Evolutionary conservation across 2,888 invertebrate genomes (phyloP).

Genomic region (Graphium colonna): DNA sequence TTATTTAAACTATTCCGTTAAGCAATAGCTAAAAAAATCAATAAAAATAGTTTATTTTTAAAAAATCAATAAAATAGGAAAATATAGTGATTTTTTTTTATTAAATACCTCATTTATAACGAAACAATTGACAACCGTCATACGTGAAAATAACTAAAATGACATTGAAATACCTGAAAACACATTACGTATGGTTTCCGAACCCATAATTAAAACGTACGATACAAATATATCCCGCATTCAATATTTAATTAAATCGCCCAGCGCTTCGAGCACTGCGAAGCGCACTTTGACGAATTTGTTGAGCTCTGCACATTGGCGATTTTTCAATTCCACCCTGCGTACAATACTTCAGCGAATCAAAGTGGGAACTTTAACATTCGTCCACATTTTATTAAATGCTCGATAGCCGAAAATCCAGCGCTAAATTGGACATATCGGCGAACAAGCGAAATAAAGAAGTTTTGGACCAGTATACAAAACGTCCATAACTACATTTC

Average conservation of each 20-base stretch:
- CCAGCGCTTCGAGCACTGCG: constrained; percentile 28
- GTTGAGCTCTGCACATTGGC: constrained; percentile 40
- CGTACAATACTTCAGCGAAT: constrained; percentile 45
- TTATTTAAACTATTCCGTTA: too few species aligned
- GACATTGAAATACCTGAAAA: background rate
- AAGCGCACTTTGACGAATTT: constrained; percentile 45
- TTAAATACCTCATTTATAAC: too few species aligned
- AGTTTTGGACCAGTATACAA: background rate
- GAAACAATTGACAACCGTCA: too few species aligned
- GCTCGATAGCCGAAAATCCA: constrained; percentile 34
- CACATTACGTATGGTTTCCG: background rate
- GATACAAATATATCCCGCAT: constrained; percentile 7
- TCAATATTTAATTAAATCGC: constrained; percentile 20
- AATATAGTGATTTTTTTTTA: too few species aligned
- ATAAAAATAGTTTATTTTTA: background rate
- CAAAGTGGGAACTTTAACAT: constrained; percentile 46
- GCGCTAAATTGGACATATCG: constrained; percentile 23
- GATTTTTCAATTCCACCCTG: constrained; percentile 38
- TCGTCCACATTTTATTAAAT: constrained; percentile 54
- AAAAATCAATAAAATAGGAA: background rate
- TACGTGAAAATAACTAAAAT: background rate
- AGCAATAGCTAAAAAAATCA: too few species aligned
- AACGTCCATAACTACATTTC: too few species aligned
- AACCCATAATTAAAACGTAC: constrained; percentile 7
- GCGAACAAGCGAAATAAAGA: constrained; percentile 27